Percentiles rank a stretch among this genome's conserved stretches.
Evolutionary conservation across 2,797 vertebrate genomes (phyloP).

Genomic region (Myotis myotis): DNA sequence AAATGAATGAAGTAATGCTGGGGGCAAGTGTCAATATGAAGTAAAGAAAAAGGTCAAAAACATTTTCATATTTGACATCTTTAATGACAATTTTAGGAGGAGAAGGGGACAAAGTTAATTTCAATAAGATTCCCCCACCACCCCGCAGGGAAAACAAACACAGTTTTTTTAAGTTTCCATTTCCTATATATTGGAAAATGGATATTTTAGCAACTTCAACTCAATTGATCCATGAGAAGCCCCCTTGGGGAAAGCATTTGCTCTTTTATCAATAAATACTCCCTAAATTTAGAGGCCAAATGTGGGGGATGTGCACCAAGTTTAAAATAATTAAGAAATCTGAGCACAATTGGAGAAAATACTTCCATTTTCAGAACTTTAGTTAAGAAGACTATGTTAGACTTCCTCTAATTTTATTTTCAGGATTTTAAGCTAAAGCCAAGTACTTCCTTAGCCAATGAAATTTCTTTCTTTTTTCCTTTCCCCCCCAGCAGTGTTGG

Average conservation of each 20-base stretch:
- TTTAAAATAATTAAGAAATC: not conserved
- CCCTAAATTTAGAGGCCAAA: not conserved
- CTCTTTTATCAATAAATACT: not conserved
- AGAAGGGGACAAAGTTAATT: not conserved
- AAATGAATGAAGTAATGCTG: not conserved
- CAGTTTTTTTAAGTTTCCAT: not conserved
- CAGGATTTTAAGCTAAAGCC: not conserved
- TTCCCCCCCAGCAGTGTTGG: too few relatives aligned
- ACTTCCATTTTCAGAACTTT: conserved; percentile 17
- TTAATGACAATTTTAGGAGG: not conserved
- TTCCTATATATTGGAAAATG: not conserved
- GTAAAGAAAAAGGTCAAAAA: not conserved
- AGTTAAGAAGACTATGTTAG: not conserved
- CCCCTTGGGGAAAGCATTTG: not conserved
- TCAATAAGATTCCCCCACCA: not conserved
- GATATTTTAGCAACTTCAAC: not conserved
- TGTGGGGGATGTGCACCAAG: not conserved
- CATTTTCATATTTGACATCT: not conserved
- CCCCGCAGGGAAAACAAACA: not conserved
- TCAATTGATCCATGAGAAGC: not conserved
- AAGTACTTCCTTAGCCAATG: not conserved
- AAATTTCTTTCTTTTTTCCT: not conserved
- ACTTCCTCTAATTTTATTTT: not conserved
- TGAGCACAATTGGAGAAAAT: not conserved
- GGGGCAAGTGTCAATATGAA: not conserved